A percentile compares a stretch with the other conserved stretches of the same genome.
Evolutionary conservation across 2,888 invertebrate genomes (phyloP).

Genomic region (Amiota minor): DNA sequence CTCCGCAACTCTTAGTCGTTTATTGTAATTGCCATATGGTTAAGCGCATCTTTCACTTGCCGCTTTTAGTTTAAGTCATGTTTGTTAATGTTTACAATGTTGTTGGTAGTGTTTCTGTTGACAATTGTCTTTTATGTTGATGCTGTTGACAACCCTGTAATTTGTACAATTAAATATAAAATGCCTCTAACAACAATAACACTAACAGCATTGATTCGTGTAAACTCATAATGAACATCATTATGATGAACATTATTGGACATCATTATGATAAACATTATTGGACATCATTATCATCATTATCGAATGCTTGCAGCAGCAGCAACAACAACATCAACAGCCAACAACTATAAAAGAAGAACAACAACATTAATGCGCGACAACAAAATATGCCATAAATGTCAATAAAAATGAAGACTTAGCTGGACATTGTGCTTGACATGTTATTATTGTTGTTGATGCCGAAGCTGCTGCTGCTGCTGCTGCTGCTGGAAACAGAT

Average conservation of each 20-base stretch:
- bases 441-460: too few species aligned
- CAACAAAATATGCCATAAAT: conserved; percentile 15
- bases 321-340: background rate
- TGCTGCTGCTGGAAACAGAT: too few species aligned
- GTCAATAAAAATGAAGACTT: conserved; percentile 2
- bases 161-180: conserved; percentile 17
- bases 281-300: conserved; percentile 17
- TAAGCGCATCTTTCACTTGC: too few species aligned
- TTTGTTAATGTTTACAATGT: too few species aligned
- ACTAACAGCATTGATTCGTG: conserved; percentile 47
- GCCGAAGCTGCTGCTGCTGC: too few species aligned
- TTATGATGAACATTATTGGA: conserved; percentile 36
- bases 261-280: conserved; percentile 37
- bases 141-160: conserved; percentile 17
- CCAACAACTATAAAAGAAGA: conserved; percentile 40
- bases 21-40: too few species aligned
- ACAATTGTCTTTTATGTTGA: conserved; percentile 26
- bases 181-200: conserved; percentile 49
- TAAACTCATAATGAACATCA: conserved; percentile 42
- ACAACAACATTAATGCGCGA: conserved; percentile 4
- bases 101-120: conserved; percentile 4
- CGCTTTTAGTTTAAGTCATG: too few species aligned
- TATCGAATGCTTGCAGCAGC: conserved; percentile 46
- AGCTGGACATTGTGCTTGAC: background rate
- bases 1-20: too few species aligned